Conservation (phyloP, 2,888 invertebrate genomes). For the Xanthorhoe spadicearia region DNA sequence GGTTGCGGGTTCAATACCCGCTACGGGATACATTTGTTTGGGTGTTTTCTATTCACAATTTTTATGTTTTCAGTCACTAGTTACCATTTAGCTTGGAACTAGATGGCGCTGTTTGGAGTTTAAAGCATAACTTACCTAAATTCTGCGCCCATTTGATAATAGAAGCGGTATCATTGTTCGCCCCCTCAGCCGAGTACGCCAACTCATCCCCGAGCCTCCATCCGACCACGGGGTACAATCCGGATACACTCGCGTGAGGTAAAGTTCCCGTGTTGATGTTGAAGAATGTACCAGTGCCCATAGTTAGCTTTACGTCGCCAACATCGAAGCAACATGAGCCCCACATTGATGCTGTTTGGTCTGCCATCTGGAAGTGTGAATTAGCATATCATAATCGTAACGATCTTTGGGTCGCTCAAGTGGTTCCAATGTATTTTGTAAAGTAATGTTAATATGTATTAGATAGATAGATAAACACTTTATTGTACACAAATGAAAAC, state of each 20-base stretch:
- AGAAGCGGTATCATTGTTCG: conserved; percentile 94
- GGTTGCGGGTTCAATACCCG: too few species aligned
- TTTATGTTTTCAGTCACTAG: too few species aligned
- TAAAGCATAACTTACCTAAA: conserved; percentile 79
- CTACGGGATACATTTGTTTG: conserved; percentile 96
- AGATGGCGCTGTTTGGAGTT: too few species aligned
- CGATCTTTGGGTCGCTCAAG: too few species aligned
- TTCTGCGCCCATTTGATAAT: conserved; percentile 93
- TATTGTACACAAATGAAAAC: too few species aligned
- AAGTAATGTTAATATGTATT: too few species aligned
- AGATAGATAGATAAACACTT: too few species aligned
- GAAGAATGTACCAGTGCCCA: conserved; percentile 96
- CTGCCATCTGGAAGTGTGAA: conserved; percentile 87
- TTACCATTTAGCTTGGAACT: too few species aligned
- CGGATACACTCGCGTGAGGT: conserved; percentile 92
- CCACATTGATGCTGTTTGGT: conserved; percentile 95
- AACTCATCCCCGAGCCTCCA: conserved; percentile 86
- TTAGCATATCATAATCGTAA: background rate
- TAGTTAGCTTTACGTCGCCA: conserved; percentile 93
- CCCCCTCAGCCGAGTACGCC: conserved; percentile 92
- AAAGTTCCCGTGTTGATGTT: conserved; percentile 91
- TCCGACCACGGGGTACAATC: conserved; percentile 95
- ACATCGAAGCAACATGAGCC: conserved; percentile 92
- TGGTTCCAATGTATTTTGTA: too few species aligned
- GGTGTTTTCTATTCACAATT: too few species aligned